Evolutionary conservation across 2,888 invertebrate species (phyloP).

Genomic region (Orthosia gothica): DNA sequence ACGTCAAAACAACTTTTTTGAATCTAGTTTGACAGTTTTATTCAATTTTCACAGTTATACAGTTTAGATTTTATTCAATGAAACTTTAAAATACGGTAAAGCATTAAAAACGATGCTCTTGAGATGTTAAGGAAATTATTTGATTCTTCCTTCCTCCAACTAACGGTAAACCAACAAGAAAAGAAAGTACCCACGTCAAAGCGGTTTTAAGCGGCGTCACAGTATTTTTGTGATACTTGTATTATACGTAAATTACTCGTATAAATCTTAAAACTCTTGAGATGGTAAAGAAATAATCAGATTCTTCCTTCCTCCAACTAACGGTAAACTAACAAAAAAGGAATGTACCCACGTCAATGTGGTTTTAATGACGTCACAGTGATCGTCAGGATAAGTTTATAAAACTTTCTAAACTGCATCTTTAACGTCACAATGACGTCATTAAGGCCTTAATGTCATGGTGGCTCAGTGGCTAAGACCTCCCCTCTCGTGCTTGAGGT

Average conservation of each 20-base stretch:
- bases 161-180: too few relatives aligned
- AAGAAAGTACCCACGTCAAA: too few relatives aligned
- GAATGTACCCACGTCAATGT: slow-evolving; percentile 9
- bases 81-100: background rate
- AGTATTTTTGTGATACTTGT: background rate
- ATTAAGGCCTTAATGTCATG: too few relatives aligned
- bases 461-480: too few relatives aligned
- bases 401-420: slow-evolving; percentile 11
- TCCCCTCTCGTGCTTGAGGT: too few relatives aligned
- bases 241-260: background rate
- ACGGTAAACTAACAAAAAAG: background rate
- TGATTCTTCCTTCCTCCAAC: too few relatives aligned
- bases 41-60: too few relatives aligned
- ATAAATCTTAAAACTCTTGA: background rate
- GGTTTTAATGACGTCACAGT: slow-evolving; percentile 10
- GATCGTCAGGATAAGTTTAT: background rate
- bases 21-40: background rate
- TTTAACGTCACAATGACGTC: slow-evolving; percentile 2
- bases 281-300: background rate
- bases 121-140: too few relatives aligned
- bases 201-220: too few relatives aligned
- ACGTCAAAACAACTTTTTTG: background rate
- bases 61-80: rapidly evolving
- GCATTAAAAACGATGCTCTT: too few relatives aligned
- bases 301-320: background rate